Evolutionary conservation across 2,113 vertebrate species (phyloP), one percentile per base, ranked within the genome.

Genomic region (Myotis davidii): DNA sequence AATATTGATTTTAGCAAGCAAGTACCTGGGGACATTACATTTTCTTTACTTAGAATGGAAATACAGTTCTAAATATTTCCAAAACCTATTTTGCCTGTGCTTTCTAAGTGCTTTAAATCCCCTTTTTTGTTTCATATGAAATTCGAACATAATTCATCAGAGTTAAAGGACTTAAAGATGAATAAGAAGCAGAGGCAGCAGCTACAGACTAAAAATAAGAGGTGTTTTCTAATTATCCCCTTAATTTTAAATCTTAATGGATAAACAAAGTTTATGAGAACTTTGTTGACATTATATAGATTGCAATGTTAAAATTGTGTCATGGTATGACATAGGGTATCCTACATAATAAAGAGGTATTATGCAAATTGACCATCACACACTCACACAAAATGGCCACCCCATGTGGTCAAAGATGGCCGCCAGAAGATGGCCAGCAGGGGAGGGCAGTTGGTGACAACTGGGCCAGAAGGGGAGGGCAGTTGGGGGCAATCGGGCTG

Each of bases 311-410:
- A 1, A 95, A 96, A 13, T 0, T 59, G 32, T 39, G 34, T 82
- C 16, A 61, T 1, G 4, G 0, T 18, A 29, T 29, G 65, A 45
- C 27, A 50, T 5, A 20, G 0, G 3, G 2, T 25, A 0, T 45
- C 45, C 45, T 45, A 45, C 10, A 45, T 45, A 45, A 45, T 45
- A 45, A 45, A 45, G 45, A 11, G 45, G 10, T 45, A 45, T 10
- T 45, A 45, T 45, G 45, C 45, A 45, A 45, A 45, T 45, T 45
- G 45, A 45, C 45, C 45, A 45, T 45, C 45, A 45, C 45, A 11
- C 9, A 1, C 10, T 45, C 45, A 45, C 10, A 45, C 10, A 45
- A 45, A 10, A 45, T 45, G 45, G 45, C 10, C 10, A 0, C 45
- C 10, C 45, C 45, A 45, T 45, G 45, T 45, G 45, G 45, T 11